Evolutionary conservation across 1,140 invertebrate genomes (phyloP), one percentile per base, ranked within the genome.

Genomic region (Aphidius ervi): DNA sequence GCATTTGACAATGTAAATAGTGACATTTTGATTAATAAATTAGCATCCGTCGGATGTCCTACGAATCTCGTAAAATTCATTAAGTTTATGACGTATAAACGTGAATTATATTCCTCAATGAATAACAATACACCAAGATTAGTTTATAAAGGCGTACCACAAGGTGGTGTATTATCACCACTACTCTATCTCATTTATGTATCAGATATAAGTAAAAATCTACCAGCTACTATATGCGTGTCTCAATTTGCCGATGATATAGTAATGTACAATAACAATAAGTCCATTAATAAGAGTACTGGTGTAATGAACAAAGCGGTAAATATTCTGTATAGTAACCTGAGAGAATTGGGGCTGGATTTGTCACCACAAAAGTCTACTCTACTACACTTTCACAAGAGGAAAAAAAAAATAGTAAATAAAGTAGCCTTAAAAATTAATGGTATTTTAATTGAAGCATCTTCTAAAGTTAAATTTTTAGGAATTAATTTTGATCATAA

Each of bases 401-500:
- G 53, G 43, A 53, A 53, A n/a, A 54, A 57, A 10, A 5, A 10
- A 46, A 59, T 62, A 0, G 62, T 57, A 4, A 20, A 41, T 9
- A 56, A 45, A 9, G 41, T 46, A 23, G 62, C n/a, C n/a, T n/a
- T 66, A 0, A 59, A 2, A 58, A 52, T 66, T 23, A 39, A 53
- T 1, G 40, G 16, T 20, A 43, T 23, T 0, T n/a, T 37, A 16
- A 53, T 70, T 5, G 56, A 49, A 39, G 0, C 58, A 0, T 58
- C 59, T 4, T 37, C 45, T 43, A 9, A 58, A 50, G 58, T 6
- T 0, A 68, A 64, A 40, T 67, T 65, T 53, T 31, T 68, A 46
- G 68, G 65, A 6, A 62, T 67, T 56, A 52, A 42, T 9, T 58
- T 70, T 23, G 61, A 65, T 50, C 8, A 58, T 1, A 57, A 62